These are phyloP conservation scores for Oryctolagus cuniculus DNA, from an alignment of 2,113 vertebrate genomes.

Conservation along the genomic window mOryCun1.1 NC_091435.1:100039501-100040000, in stretches of 20 bases:
- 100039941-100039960: background rate
- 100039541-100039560: background rate
- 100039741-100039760: constrained; percentile 13
- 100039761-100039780: background rate
- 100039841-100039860: background rate
- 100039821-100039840: background rate
- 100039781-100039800: background rate
- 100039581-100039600: background rate
- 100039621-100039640: background rate
- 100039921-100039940: background rate
- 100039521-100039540: background rate
- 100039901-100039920: background rate
- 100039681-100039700: background rate
- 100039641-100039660: constrained; percentile 7
- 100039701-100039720: background rate
- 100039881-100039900: background rate
- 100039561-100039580: no score
- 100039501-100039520: background rate
- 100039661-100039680: background rate
- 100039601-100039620: background rate
- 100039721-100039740: constrained; percentile 28
- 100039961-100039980: accelerated
- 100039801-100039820: background rate
- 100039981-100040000: background rate
- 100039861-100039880: background rate